Percentiles rank a stretch among this genome's conserved stretches.
These are phyloP conservation scores for Trochalopteron elliotii DNA, from an alignment of 2,113 vertebrate species.

Conservation along the genomic window DNA sequence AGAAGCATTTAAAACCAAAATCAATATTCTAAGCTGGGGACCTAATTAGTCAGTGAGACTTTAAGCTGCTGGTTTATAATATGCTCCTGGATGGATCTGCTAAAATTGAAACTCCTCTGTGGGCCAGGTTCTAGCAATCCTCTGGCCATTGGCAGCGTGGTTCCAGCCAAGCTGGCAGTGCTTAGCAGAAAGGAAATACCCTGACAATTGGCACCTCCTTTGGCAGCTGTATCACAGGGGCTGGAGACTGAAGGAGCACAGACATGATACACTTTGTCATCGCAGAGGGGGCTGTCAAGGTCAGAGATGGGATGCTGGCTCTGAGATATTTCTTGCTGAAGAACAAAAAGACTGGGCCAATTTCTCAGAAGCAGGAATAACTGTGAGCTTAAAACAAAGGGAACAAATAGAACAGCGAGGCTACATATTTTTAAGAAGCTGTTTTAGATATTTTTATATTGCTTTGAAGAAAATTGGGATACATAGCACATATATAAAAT, in stretches of 20 bases:
- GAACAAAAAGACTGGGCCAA: not conserved
- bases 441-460: not conserved
- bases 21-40: not conserved
- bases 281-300: not conserved
- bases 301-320: not conserved
- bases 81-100: not conserved
- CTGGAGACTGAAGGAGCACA: not conserved
- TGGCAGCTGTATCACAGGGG: not conserved
- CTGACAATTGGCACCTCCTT: not conserved
- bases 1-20: not conserved
- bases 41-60: not conserved
- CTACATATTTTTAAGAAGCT: not conserved
- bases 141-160: not conserved
- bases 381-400: not conserved
- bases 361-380: not conserved
- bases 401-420: not conserved
- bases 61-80: not conserved
- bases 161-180: not conserved
- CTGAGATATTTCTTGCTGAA: not conserved
- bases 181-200: conserved; percentile 24
- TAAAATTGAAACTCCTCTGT: not conserved
- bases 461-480: not conserved
- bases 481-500: not conserved
- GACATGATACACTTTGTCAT: not conserved
- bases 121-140: conserved; percentile 19